These are phyloP conservation scores for Tholera decimalis DNA, from an alignment of 2,888 invertebrate genomes.

Conservation along the genomic window DNA sequence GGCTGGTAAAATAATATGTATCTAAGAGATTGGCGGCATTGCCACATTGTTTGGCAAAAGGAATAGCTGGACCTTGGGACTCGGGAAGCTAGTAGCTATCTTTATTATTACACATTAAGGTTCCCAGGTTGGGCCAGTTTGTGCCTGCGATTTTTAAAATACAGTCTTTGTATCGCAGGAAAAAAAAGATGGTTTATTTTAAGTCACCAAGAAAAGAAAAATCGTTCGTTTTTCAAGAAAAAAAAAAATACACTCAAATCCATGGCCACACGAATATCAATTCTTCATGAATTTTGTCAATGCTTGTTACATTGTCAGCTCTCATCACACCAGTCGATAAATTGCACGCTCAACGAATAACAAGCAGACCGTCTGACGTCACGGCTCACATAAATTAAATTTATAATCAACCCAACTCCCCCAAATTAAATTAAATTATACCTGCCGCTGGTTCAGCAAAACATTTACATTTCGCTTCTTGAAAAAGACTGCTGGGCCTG, in stretches of 20 bases:
- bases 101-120: no score
- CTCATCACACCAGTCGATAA: slow-evolving; percentile 84
- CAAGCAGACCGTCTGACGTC: slow-evolving; percentile 81
- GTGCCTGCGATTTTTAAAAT: no score
- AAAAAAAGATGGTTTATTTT: no score
- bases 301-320: slow-evolving; percentile 74
- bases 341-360: slow-evolving; percentile 84
- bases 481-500: slow-evolving; percentile 76
- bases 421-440: slow-evolving; percentile 88
- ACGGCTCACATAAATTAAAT: slow-evolving; percentile 88
- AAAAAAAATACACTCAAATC: background rate
- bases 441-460: slow-evolving; percentile 85
- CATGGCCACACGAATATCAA: slow-evolving; percentile 30
- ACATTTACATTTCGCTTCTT: slow-evolving; percentile 84
- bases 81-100: no score
- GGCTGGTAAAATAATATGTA: no score
- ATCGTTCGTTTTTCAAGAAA: no score
- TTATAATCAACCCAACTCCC: slow-evolving; percentile 87
- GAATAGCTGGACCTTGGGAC: no score
- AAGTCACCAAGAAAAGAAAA: no score
- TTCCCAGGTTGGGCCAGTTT: no score
- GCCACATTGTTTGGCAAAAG: no score
- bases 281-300: slow-evolving; percentile 64
- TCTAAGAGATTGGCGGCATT: no score
- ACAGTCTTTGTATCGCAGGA: no score